Conservation (phyloP, 2,113 vertebrate species). For the Cyanoderma ruficeps region DNA sequence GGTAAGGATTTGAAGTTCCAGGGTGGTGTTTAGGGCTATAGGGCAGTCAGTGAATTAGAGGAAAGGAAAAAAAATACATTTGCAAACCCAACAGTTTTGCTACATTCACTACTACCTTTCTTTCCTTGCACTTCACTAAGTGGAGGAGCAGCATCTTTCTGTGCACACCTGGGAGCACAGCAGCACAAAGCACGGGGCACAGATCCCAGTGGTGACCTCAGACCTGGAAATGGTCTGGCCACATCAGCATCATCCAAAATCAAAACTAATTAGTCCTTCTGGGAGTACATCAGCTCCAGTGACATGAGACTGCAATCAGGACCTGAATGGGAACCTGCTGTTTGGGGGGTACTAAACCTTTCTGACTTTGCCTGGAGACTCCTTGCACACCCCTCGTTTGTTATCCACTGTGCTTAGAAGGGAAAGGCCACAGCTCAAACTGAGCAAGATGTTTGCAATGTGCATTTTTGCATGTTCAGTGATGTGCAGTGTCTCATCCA, state of each 20-base stretch:
- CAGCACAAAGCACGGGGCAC: fast-evolving
- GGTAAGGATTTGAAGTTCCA: not conserved
- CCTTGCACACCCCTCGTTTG: not conserved
- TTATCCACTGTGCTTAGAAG: not conserved
- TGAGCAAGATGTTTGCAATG: not conserved
- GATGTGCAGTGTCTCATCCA: not conserved
- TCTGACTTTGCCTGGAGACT: not conserved
- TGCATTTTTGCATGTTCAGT: not conserved
- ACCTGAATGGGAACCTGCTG: not conserved
- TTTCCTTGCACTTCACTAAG: not conserved
- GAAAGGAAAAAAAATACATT: not conserved
- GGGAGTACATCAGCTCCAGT: not conserved
- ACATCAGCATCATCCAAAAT: not conserved
- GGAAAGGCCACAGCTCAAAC: not conserved
- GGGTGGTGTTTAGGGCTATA: not conserved
- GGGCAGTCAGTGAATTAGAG: not conserved
- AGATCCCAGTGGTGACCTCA: not conserved
- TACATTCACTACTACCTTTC: not conserved
- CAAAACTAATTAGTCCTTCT: not conserved
- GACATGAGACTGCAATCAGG: not conserved
- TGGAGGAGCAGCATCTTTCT: not conserved
- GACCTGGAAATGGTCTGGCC: not conserved
- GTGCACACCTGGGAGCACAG: not conserved
- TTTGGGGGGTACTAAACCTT: not conserved
- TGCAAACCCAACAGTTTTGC: not conserved